phyloP scores from a whole-genome alignment of 92 coral and sea anemone species.

The Epizoanthus illoricatus region DNA sequence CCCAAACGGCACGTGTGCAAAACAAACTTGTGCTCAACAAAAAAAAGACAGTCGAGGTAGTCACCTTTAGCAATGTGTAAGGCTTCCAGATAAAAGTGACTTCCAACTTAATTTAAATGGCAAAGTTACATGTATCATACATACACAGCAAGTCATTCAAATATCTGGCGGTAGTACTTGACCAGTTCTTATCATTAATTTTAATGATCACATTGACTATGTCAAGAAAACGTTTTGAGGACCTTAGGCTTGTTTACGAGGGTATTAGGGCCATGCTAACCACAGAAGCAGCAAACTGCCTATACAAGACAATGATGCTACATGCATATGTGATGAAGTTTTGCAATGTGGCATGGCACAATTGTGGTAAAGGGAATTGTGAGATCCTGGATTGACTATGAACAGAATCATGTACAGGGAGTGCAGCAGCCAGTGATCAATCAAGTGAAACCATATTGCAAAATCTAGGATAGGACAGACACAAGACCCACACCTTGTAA shows the following conservation, averaged over 20 bases:
- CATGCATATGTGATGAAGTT: slow-evolving; percentile 32
- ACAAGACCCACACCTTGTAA: too few species aligned
- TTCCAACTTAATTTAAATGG: background rate
- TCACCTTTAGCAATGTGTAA: too few species aligned
- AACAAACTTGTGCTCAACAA: too few species aligned
- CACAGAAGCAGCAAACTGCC: slow-evolving; percentile 20
- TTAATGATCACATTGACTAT: slow-evolving; percentile 32
- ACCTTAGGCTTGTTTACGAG: slow-evolving; percentile 28
- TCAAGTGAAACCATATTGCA: too few species aligned
- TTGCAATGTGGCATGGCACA: slow-evolving; percentile 24
- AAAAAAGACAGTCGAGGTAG: too few species aligned
- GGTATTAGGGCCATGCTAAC: slow-evolving; percentile 34
- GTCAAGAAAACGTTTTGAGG: slow-evolving; percentile 36
- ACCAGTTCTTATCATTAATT: slow-evolving; percentile 17
- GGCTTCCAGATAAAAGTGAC: background rate
- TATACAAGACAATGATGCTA: slow-evolving; percentile 34
- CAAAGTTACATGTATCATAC: slow-evolving; percentile 9
- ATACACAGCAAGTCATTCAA: slow-evolving; percentile 21
- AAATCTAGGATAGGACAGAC: too few species aligned
- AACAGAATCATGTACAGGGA: background rate
- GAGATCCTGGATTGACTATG: slow-evolving; percentile 1
- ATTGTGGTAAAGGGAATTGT: background rate
- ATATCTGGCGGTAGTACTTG: slow-evolving; percentile 37
- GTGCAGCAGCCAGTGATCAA: background rate
- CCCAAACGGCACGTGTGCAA: too few species aligned